phyloP scores from a whole-genome alignment of 2,797 vertebrate genomes.

The Intellagama lesueurii region DNA sequence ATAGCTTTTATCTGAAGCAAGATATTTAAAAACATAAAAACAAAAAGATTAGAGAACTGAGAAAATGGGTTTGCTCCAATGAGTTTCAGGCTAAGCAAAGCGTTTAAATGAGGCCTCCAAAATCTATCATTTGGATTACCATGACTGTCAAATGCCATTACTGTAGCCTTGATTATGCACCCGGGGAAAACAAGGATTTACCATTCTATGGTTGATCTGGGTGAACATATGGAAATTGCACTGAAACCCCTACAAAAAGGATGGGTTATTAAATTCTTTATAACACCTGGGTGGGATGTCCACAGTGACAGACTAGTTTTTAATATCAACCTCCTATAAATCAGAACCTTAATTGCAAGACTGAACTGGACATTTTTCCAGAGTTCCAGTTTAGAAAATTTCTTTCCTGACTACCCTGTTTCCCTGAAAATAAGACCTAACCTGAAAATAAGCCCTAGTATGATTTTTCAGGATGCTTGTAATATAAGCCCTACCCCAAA shows the following conservation, averaged over 20 bases:
- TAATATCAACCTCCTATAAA: conserved; percentile 63
- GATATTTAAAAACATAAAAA: too few relatives aligned
- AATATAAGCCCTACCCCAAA: too few relatives aligned
- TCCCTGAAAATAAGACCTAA: too few relatives aligned
- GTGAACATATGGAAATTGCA: conserved; percentile 26
- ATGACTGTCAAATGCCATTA: background rate
- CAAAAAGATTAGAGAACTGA: background rate
- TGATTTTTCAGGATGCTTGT: too few relatives aligned
- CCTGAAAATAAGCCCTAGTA: too few relatives aligned
- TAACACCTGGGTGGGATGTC: conserved; percentile 61
- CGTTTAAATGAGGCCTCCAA: background rate
- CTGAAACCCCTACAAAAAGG: conserved; percentile 38
- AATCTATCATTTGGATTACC: conserved; percentile 9
- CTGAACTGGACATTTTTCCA: background rate
- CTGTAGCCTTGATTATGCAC: background rate
- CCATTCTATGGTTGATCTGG: rapidly evolving
- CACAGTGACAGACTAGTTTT: conserved; percentile 32
- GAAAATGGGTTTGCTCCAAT: background rate
- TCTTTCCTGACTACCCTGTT: conserved; percentile 13
- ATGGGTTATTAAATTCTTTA: conserved; percentile 10
- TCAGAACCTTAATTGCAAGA: conserved; percentile 34
- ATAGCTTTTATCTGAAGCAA: background rate
- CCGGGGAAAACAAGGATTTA: background rate
- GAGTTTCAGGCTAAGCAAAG: background rate
- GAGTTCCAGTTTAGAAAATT: conserved; percentile 1